Conservation (phyloP, 2,797 vertebrate genomes). For the Argyrosomus regius region DNA sequence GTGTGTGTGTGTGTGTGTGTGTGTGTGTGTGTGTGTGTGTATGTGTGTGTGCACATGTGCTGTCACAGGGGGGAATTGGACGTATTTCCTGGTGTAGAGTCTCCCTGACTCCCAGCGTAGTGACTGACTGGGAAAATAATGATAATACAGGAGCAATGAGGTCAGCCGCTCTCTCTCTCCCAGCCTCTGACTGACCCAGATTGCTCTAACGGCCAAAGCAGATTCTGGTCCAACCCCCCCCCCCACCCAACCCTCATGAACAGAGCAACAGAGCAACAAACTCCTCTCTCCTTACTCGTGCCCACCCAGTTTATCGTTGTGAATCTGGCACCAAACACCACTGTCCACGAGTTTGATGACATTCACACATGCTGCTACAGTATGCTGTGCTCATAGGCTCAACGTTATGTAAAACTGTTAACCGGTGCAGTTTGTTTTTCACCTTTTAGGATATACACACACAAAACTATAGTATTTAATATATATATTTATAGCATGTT, state of each 20-base stretch:
- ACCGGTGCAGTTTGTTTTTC: not conserved
- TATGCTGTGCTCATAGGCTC: not conserved
- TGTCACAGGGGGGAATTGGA: constrained; percentile 52
- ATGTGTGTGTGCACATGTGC: constrained; percentile 26
- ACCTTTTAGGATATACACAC: not conserved
- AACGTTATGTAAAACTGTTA: not conserved
- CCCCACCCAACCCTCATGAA: constrained; percentile 3
- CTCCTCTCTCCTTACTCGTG: constrained; percentile 28
- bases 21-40: constrained; percentile 35
- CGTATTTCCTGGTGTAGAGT: constrained; percentile 66
- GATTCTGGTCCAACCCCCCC: constrained; percentile 53
- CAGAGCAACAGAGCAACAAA: constrained; percentile 35
- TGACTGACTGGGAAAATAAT: constrained; percentile 71
- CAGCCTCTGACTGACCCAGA: constrained; percentile 74
- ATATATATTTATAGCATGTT: constrained; percentile 50
- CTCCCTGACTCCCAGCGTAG: constrained; percentile 45
- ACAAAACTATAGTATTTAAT: constrained; percentile 10
- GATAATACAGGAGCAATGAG: constrained; percentile 75
- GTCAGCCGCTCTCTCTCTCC: constrained; percentile 52
- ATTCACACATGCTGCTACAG: constrained; percentile 51
- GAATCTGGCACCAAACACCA: constrained; percentile 44
- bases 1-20: constrained; percentile 39
- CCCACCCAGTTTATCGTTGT: constrained; percentile 48
- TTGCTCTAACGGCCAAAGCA: constrained; percentile 69
- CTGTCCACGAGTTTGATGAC: constrained; percentile 45